phyloP scores from a whole-genome alignment of 2,797 vertebrate genomes.

The Lepus townsendii region DNA sequence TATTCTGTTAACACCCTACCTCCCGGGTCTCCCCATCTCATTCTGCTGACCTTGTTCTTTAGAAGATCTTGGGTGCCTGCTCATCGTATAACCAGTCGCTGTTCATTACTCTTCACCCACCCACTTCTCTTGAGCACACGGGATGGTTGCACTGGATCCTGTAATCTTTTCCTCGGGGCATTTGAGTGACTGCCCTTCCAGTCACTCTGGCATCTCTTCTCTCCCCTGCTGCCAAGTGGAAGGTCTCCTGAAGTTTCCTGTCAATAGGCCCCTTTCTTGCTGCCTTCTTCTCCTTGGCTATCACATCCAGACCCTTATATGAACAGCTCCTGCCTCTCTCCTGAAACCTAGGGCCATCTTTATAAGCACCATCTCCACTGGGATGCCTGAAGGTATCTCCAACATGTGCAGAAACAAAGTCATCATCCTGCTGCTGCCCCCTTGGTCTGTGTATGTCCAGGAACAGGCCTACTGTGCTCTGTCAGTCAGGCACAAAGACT shows the following conservation, averaged over 20 bases:
- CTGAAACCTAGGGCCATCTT: neutral
- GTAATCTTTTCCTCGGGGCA: neutral
- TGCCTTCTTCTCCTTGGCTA: neutral
- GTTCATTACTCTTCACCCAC: neutral
- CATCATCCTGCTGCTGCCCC: neutral
- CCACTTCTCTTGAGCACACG: neutral
- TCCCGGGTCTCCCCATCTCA: neutral
- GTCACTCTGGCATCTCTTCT: neutral
- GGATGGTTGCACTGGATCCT: neutral
- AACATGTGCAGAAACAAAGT: neutral
- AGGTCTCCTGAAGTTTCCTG: neutral
- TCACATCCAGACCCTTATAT: neutral
- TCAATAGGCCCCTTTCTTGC: neutral
- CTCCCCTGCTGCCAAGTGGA: neutral
- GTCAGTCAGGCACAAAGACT: neutral
- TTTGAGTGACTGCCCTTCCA: neutral
- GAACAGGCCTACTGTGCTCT: neutral
- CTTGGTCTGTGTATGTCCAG: neutral
- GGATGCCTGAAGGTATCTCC: neutral
- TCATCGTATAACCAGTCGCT: neutral
- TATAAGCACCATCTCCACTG: neutral
- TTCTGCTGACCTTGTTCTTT: neutral
- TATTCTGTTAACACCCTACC: neutral
- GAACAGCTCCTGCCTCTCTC: neutral
- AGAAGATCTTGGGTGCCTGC: neutral